Conservation (phyloP, 2,113 vertebrate species). For the Chitala chitala region DNA sequence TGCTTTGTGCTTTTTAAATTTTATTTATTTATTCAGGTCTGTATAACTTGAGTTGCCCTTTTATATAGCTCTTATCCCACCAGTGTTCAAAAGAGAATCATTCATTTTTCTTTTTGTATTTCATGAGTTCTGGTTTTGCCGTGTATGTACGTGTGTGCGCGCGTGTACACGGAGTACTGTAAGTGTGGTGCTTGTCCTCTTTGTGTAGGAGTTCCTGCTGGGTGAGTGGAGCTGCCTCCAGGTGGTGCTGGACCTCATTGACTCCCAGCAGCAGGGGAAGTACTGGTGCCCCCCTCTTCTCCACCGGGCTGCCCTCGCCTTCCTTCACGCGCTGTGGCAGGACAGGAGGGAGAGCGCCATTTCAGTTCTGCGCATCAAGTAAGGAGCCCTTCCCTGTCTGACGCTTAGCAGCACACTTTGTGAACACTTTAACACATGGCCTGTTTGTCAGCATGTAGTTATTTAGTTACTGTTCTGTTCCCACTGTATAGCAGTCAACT, state of each 20-base stretch:
- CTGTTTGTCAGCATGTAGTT: too few relatives aligned
- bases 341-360: constrained; percentile 93
- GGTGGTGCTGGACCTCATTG: constrained; percentile 83
- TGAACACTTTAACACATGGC: too few relatives aligned
- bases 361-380: constrained; percentile 89
- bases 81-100: too few relatives aligned
- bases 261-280: constrained; percentile 79
- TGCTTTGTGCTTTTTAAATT: background rate
- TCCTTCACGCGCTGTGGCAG: constrained; percentile 95
- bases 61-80: too few relatives aligned
- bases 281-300: constrained; percentile 90
- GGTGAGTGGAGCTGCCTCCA: constrained; percentile 94
- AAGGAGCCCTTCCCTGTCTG: constrained; percentile 33
- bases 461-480: too few relatives aligned
- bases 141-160: too few relatives aligned
- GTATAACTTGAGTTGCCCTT: too few relatives aligned
- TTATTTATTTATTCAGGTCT: background rate
- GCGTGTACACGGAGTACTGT: too few relatives aligned
- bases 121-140: too few relatives aligned
- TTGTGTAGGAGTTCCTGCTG: constrained; percentile 79
- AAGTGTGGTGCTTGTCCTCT: background rate
- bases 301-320: constrained; percentile 84
- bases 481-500: too few relatives aligned
- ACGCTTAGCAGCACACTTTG: background rate
- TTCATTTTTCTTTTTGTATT: too few relatives aligned